Evolutionary conservation across 2,113 vertebrate genomes (phyloP).

Genomic region (Ailurus styani): DNA sequence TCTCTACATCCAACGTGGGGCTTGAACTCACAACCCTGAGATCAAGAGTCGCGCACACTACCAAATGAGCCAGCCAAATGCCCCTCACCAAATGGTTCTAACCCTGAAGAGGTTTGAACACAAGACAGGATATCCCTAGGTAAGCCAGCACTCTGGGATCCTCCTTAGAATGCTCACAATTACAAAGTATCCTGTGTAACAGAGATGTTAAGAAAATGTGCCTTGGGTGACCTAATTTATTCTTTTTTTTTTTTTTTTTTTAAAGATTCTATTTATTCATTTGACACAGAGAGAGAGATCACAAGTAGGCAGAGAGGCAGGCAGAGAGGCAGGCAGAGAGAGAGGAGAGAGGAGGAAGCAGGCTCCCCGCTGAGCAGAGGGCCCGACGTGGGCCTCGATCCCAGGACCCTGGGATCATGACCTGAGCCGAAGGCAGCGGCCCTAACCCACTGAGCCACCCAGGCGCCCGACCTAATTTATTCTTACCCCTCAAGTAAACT

Average conservation of each 20-base stretch:
- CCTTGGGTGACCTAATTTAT: neutral
- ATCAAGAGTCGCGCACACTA: neutral
- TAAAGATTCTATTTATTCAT: no score
- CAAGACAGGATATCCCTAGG: neutral
- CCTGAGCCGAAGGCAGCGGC: no score
- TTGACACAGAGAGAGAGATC: no score
- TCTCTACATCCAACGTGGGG: neutral
- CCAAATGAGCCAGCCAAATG: neutral
- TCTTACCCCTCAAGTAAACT: neutral
- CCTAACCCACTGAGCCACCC: no score
- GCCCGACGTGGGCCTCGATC: no score
- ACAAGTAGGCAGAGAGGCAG: no score
- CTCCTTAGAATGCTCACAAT: neutral
- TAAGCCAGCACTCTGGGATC: neutral
- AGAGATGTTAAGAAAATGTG: neutral
- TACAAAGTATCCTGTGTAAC: neutral
- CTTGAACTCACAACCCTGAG: neutral
- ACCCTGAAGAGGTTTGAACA: neutral
- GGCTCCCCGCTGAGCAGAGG: no score
- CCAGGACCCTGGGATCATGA: no score
- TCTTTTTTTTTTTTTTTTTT: no score
- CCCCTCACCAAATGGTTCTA: neutral
- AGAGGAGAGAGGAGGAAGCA: no score
- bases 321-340: no score
- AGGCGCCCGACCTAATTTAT: neutral